A percentile compares a stretch with the other conserved stretches of the same genome.
Conservation (phyloP, 2,797 vertebrate genomes). For the Intellagama lesueurii region DNA sequence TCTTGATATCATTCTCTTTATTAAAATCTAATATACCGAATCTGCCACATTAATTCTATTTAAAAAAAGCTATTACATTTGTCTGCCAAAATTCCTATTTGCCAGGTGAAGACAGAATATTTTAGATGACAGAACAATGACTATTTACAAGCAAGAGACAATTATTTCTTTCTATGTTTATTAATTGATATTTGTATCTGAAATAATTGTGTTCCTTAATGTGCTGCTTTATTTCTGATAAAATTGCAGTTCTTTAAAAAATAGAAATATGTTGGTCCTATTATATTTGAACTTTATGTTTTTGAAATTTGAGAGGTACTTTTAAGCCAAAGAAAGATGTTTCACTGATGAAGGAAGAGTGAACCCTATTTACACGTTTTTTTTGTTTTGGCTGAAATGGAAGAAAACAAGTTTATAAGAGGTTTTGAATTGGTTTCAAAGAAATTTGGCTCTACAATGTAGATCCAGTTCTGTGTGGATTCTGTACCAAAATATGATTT, state of each 20-base stretch:
- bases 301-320: neutral
- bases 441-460: too few relatives aligned
- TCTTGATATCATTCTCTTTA: neutral
- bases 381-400: too few relatives aligned
- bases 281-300: neutral
- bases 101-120: conserved; percentile 2
- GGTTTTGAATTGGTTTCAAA: too few relatives aligned
- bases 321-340: neutral
- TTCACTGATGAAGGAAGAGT: neutral
- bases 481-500: too few relatives aligned
- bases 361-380: neutral
- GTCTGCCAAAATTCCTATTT: neutral
- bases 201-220: neutral
- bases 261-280: neutral
- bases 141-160: neutral
- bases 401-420: too few relatives aligned
- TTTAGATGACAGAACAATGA: neutral
- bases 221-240: neutral
- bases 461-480: too few relatives aligned
- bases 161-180: neutral
- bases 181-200: conserved; percentile 12
- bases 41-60: neutral
- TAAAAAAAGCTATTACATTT: conserved; percentile 15
- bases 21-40: conserved; percentile 38
- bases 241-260: neutral